A percentile compares a stretch with the other conserved stretches of the same genome.
Conservation (phyloP, 2,113 vertebrate species). For the Tyrannus savana region DNA sequence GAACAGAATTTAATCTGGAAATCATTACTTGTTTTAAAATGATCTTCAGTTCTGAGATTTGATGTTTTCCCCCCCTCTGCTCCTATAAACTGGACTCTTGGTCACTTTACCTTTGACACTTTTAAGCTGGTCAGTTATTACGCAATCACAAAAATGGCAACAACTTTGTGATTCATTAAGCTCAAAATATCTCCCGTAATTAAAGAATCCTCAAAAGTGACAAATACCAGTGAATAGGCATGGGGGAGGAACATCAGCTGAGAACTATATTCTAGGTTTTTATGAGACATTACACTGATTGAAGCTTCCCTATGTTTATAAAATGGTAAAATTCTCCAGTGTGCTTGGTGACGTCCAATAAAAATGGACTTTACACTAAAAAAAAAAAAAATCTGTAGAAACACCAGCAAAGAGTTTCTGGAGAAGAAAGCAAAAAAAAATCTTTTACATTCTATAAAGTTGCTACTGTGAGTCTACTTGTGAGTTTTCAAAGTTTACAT, state of each 20-base stretch:
- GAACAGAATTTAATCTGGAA: neutral
- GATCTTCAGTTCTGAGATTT: neutral
- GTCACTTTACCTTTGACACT: neutral
- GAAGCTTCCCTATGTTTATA: neutral
- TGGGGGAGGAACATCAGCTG: neutral
- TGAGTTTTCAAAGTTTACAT: neutral
- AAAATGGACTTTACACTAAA: neutral
- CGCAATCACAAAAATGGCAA: neutral
- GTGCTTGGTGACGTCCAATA: neutral
- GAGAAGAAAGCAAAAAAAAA: neutral
- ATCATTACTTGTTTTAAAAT: neutral
- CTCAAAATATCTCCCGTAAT: neutral
- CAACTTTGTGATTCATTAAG: neutral
- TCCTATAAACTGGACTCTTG: neutral
- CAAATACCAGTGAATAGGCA: neutral
- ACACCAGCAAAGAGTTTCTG: neutral
- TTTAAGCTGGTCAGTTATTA: neutral
- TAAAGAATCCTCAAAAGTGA: neutral
- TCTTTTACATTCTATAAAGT: neutral
- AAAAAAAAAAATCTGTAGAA: neutral
- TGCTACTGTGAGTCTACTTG: neutral
- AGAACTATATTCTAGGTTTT: neutral
- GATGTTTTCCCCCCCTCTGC: accelerated
- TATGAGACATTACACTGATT: neutral
- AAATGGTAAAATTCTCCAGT: neutral